Evolutionary conservation across 2,113 vertebrate species (phyloP), one percentile per base, ranked within the genome.

Genomic region (Siniperca knerii): DNA sequence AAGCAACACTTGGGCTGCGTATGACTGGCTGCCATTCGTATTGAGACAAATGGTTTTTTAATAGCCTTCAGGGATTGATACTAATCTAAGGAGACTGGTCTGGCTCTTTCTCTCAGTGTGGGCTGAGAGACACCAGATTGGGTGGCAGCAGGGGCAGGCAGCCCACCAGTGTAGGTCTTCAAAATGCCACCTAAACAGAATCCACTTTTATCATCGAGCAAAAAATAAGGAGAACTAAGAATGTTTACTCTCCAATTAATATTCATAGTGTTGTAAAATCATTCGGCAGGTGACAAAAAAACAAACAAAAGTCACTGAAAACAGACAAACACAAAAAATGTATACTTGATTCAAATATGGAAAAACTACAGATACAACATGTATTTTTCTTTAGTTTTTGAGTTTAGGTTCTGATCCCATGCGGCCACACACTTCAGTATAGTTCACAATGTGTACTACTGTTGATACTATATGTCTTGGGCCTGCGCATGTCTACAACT

Each of bases 1-100:
- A 87, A 84, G 82, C 71, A 93, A 90, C 92, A 88, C 90, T 91
- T 90, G 84, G 89, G 71, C 86, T 87, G 89, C 69, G 44, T 85
- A 83, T 92, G 92, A 94, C 90, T 83, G 81, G 78, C 84, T 94
- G 86, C 88, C 93, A 92, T 91, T 90, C 90, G 78, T 93, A 95
- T 93, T 90, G 92, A 94, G 93, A 93, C 92, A 91, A 90, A 91
- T 94, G 84, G 78, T 77, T 92, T 93, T 90, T 95, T 95, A 92
- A 96, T 94, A 89, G 93, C 90, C 92, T 94, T 91, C 75, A 73
- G 92, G 89, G 92, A 92, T 84, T 92, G 91, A 91, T 92, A 86
- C 90, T 93, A 90, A 93, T 94, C 91, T 93, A 80, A 90, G 79
- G 80, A 90, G 77, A 84, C 85, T 83, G 89, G 88, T 84, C 84